Base-by-base conservation (phyloP, 1,140 invertebrate genomes). In the Prorops nasuta region DNA sequence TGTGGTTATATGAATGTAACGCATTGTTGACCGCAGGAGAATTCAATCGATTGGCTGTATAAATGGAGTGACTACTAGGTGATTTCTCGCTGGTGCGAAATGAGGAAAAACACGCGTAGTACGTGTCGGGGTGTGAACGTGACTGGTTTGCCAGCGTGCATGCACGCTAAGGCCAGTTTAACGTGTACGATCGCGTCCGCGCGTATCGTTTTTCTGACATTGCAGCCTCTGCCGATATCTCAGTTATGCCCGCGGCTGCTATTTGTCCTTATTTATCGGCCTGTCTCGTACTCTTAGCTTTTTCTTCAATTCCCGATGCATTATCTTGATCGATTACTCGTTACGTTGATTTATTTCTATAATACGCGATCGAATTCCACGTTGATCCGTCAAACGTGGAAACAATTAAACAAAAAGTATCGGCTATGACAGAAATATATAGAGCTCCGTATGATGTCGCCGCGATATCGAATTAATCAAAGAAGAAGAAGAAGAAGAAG, bases 301-400 rank as follows among this genome's bases (percentile, higher is more conserved):
- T 59, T 62, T 62, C 49, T 44, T 37, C 54, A 45, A 51, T 56
- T 50, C 46, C 43, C 54, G 43, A 54, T 54, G 51, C 49, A 61
- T 60, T 56, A 53, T 50, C 56, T 61, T 59, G 62, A 64, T 64
- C 58, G 59, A 62, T 64, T 56, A 59, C 56, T 51, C 47, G 56
- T 49, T 59, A 63, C 55, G 39, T 56, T 61, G 61, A 63, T 60
- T 61, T 58, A 58, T 58, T n/a, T n/a, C n/a, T n/a, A n/a, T n/a
- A n/a, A 63, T 58, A 61, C 56, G 48, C 40, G 35, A 35, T 34
- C 39, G 52, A 44, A 48, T 45, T 50, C 39, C 38, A n/a, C n/a
- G 34, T 15, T 24, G 32, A 15, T 38, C 37, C 4, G 19, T 8
- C 40, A 20, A 36, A 15, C 37, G 31, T n/a, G 43, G 21, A 51